Conservation (phyloP, 1,140 invertebrate genomes). For the Lepidurus arcticus region DNA sequence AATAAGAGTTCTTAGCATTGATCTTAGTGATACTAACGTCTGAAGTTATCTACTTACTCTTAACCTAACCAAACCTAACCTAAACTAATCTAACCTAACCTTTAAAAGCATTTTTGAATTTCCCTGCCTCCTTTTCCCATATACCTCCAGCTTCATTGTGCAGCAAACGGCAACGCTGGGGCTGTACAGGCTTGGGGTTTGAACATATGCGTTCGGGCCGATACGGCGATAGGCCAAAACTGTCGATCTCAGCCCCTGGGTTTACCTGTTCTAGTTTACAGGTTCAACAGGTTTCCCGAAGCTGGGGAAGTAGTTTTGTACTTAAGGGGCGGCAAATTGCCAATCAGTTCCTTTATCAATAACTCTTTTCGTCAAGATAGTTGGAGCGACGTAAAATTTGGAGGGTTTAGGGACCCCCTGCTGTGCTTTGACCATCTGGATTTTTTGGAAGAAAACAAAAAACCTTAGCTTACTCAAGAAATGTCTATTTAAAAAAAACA, state of each 20-base stretch:
- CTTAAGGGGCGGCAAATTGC: constrained; percentile 4
- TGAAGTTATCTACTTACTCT: no score
- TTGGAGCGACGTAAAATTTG: not conserved
- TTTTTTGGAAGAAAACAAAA: not conserved
- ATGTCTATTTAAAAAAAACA: not conserved
- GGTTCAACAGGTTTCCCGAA: not conserved
- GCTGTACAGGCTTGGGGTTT: no score
- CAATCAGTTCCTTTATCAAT: constrained; percentile 11
- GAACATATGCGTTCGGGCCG: no score
- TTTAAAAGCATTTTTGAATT: no score
- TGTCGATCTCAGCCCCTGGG: not conserved
- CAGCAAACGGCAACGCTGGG: no score
- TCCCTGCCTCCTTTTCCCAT: no score
- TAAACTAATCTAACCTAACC: no score
- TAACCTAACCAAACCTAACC: no score
- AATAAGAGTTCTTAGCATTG: no score
- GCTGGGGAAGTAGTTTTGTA: not conserved
- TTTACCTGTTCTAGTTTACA: not conserved
- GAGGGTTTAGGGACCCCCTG: not conserved
- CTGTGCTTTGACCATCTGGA: constrained; percentile 4
- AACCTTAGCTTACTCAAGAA: not conserved
- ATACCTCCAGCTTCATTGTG: no score
- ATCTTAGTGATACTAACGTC: no score
- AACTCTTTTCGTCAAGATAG: not conserved
- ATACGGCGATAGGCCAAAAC: not conserved